A percentile compares a stretch with the other conserved stretches of the same genome.
phyloP scores from a whole-genome alignment of 2,113 vertebrate genomes.

The Ascaphus truei region DNA sequence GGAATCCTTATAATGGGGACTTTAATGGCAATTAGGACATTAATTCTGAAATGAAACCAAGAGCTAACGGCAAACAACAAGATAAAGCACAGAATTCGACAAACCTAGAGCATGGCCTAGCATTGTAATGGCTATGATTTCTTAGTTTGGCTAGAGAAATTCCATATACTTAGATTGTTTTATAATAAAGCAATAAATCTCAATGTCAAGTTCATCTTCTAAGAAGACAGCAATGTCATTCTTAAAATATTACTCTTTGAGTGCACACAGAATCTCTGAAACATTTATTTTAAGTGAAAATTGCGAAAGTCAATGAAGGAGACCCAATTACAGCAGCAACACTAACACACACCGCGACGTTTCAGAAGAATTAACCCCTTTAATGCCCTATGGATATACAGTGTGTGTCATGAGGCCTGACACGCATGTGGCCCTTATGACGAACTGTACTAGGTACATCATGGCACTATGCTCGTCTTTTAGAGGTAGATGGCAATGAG shows the following conservation, averaged over 20 bases:
- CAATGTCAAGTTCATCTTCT: constrained; percentile 26
- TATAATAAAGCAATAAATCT: constrained; percentile 30
- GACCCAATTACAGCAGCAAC: constrained; percentile 5
- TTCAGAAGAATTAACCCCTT: not conserved
- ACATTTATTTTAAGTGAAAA: constrained; percentile 16
- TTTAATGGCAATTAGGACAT: not conserved
- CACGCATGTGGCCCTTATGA: no score
- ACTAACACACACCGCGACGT: not conserved
- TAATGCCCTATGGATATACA: no score
- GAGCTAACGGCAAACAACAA: not conserved
- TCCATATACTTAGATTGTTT: constrained; percentile 30
- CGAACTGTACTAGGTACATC: no score
- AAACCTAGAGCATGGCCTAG: not conserved
- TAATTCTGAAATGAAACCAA: not conserved
- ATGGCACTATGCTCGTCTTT: no score
- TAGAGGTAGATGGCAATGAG: no score
- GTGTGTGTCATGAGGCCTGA: no score
- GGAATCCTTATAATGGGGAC: no score
- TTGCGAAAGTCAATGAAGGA: constrained; percentile 29
- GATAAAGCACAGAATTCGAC: not conserved
- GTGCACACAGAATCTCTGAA: constrained; percentile 5
- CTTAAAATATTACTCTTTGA: constrained; percentile 23
- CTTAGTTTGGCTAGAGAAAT: constrained; percentile 31
- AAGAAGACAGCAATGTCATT: constrained; percentile 28
- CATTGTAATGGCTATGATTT: constrained; percentile 16